phyloP scores from a whole-genome alignment of 2,888 invertebrate genomes.

The Volucella inanis region DNA sequence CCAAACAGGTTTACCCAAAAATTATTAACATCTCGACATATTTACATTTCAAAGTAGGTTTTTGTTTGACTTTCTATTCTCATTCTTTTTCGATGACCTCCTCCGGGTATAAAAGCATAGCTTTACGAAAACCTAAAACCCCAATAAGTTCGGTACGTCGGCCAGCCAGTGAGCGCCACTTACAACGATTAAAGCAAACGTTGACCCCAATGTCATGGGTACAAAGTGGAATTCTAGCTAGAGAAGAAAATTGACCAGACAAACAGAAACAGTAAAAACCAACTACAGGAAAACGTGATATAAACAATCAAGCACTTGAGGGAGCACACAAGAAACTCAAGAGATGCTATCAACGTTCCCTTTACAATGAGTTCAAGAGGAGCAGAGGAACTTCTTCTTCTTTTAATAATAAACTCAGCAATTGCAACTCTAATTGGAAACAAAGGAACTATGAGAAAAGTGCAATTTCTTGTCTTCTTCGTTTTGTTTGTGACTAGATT shows the following conservation, averaged over 20 bases:
- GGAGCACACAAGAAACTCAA: background rate
- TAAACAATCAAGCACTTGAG: constrained; percentile 35
- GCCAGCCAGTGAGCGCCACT: constrained; percentile 20
- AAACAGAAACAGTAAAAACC: constrained; percentile 13
- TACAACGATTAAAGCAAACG: constrained; percentile 63
- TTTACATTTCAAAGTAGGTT: constrained; percentile 40
- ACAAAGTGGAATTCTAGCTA: constrained; percentile 22
- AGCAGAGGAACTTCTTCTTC: constrained; percentile 14
- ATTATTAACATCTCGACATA: constrained; percentile 22
- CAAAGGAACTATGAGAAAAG: constrained; percentile 16
- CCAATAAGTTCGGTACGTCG: background rate
- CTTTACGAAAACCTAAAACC: constrained; percentile 39
- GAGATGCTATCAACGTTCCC: background rate
- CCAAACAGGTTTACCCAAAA: constrained; percentile 36
- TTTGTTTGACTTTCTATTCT: constrained; percentile 48
- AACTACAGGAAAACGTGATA: constrained; percentile 35
- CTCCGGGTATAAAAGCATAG: constrained; percentile 23
- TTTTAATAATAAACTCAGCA: background rate
- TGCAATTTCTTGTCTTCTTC: background rate
- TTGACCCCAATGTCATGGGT: constrained; percentile 71
- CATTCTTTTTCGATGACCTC: constrained; percentile 5
- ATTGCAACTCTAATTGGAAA: background rate
- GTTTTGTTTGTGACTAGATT: background rate
- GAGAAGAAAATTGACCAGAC: constrained; percentile 43
- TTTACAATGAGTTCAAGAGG: background rate